These are phyloP conservation scores for Thaleichthys pacificus DNA, from an alignment of 2,797 vertebrate species.

Conservation along the genomic window DNA sequence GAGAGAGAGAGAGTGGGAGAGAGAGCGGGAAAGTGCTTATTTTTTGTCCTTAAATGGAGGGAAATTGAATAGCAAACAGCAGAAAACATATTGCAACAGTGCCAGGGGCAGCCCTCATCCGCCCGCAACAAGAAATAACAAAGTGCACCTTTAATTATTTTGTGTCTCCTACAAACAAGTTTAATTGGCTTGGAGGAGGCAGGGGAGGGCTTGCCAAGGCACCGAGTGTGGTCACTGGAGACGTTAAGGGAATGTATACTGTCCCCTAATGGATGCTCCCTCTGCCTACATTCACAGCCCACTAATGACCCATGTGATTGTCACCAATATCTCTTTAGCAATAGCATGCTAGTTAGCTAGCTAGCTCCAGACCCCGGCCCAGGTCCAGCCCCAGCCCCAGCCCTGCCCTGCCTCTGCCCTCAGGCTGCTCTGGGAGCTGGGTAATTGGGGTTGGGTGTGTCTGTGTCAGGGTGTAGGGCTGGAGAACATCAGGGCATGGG, in stretches of 20 bases:
- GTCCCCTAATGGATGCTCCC: constrained; percentile 59
- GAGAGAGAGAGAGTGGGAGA: background rate
- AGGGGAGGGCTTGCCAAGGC: constrained; percentile 62
- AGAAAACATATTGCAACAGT: constrained; percentile 67
- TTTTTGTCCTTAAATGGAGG: constrained; percentile 59
- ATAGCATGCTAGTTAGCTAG: constrained; percentile 1
- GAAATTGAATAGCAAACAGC: constrained; percentile 67
- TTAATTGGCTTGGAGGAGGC: constrained; percentile 73
- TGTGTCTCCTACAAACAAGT: constrained; percentile 73
- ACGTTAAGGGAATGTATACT: constrained; percentile 67
- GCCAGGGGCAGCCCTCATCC: constrained; percentile 45
- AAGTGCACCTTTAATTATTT: constrained; percentile 73
- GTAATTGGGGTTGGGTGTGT: constrained; percentile 63
- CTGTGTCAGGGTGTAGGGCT: constrained; percentile 72
- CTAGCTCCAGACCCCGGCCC: constrained; percentile 39
- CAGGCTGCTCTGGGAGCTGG: constrained; percentile 72
- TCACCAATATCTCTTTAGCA: constrained; percentile 31
- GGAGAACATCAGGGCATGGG: constrained; percentile 74
- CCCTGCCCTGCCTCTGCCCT: too few species aligned
- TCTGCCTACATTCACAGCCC: constrained; percentile 53
- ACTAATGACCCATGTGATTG: constrained; percentile 67
- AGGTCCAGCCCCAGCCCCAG: constrained; percentile 57
- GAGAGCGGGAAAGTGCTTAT: constrained; percentile 41
- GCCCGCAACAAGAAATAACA: constrained; percentile 70
- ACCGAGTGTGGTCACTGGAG: constrained; percentile 64